Evolutionary conservation across 2,797 vertebrate genomes (phyloP).

Genomic region (Melopsittacus undulatus): DNA sequence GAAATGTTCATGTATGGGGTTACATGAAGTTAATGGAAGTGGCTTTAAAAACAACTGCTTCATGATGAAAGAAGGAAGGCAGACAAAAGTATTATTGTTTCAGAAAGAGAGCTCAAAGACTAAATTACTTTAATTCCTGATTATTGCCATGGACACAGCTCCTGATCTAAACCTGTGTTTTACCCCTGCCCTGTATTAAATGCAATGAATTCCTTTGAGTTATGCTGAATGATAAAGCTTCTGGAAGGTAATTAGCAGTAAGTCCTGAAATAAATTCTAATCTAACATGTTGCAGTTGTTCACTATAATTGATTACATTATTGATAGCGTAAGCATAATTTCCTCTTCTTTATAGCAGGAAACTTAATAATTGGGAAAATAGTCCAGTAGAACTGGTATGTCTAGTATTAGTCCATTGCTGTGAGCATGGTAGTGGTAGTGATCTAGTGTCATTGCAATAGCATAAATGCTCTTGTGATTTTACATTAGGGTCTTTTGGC

Average conservation of each 20-base stretch:
- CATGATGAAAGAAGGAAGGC: neutral
- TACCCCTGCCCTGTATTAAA: constrained; percentile 8
- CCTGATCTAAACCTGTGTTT: neutral
- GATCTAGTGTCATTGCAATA: neutral
- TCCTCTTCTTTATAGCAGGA: constrained; percentile 13
- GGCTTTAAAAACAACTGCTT: neutral
- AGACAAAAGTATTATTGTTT: neutral
- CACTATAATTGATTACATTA: constrained; percentile 26
- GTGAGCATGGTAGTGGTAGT: neutral
- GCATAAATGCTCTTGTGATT: neutral
- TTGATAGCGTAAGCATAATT: constrained; percentile 51
- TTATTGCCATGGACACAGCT: constrained; percentile 15
- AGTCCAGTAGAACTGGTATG: neutral
- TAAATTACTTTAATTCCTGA: neutral
- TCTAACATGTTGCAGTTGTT: neutral
- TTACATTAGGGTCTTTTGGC: neutral
- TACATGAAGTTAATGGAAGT: no score
- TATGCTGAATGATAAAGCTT: neutral
- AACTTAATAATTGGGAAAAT: constrained; percentile 18
- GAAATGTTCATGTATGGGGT: neutral
- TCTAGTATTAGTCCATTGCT: neutral
- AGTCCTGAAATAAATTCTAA: constrained; percentile 27
- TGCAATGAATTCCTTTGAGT: neutral
- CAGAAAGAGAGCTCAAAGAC: neutral
- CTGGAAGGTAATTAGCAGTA: constrained; percentile 19